A percentile compares a stretch with the other conserved stretches of the same genome.
Evolutionary conservation across 2,888 invertebrate genomes (phyloP).

Genomic region (Dusona sp.): DNA sequence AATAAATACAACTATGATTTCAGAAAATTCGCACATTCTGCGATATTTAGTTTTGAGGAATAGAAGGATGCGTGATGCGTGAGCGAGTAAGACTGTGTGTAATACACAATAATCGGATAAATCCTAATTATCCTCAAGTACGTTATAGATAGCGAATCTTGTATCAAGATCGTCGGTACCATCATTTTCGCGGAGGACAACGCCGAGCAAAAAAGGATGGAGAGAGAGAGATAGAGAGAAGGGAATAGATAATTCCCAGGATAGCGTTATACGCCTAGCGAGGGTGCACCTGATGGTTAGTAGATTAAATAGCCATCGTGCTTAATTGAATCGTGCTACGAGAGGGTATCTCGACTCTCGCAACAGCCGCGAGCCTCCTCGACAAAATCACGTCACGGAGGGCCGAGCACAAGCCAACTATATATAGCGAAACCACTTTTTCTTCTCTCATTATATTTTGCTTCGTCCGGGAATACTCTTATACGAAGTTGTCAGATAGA

Average conservation of each 20-base stretch:
- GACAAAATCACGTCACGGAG: conserved; percentile 65
- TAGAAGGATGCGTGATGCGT: conserved; percentile 1
- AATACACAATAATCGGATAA: conserved; percentile 39
- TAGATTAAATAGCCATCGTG: conserved; percentile 66
- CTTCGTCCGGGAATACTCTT: conserved; percentile 23
- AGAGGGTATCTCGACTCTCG: conserved; percentile 29
- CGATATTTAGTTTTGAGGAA: background rate
- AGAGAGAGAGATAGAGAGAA: conserved; percentile 14
- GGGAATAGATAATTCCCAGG: conserved; percentile 51
- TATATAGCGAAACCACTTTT: conserved; percentile 35
- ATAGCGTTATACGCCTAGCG: conserved; percentile 48
- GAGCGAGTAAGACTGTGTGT: background rate
- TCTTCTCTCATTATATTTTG: conserved; percentile 43
- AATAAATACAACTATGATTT: background rate
- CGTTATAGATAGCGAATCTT: conserved; percentile 27
- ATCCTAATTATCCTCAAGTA: conserved; percentile 14
- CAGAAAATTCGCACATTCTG: background rate
- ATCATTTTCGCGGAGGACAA: conserved; percentile 34
- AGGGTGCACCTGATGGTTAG: conserved; percentile 59
- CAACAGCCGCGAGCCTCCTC: conserved; percentile 52
- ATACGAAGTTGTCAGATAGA: conserved; percentile 1
- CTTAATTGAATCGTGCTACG: conserved; percentile 64
- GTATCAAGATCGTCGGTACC: conserved; percentile 43
- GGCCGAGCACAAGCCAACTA: conserved; percentile 8
- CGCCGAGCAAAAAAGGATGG: conserved; percentile 36